These are phyloP conservation scores for Thumatha senex DNA, from an alignment of 2,888 invertebrate genomes.

Conservation along the genomic window DNA sequence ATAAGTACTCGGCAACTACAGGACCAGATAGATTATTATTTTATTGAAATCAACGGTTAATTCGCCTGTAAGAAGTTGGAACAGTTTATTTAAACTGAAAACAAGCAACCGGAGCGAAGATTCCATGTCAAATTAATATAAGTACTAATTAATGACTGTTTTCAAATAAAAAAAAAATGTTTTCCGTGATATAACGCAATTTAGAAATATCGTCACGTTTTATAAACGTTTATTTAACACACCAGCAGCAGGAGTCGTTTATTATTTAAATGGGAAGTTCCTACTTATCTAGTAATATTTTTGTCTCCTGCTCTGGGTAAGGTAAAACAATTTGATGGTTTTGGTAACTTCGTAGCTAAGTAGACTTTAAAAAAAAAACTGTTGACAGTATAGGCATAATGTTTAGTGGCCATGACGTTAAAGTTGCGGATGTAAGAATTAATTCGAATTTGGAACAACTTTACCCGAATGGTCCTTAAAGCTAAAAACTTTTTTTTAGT, in stretches of 20 bases:
- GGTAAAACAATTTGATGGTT: conserved; percentile 11
- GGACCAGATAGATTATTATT: background rate
- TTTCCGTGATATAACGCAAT: conserved; percentile 17
- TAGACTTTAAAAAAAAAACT: background rate
- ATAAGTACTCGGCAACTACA: background rate
- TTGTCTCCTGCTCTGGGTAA: conserved; percentile 49
- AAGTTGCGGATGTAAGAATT: no score
- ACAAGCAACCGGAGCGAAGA: background rate
- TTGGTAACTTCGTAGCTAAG: background rate
- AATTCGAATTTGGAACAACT: no score
- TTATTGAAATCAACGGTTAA: conserved; percentile 2
- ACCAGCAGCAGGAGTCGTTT: conserved; percentile 40
- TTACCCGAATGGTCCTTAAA: no score
- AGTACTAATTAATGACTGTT: background rate
- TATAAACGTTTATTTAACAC: conserved; percentile 24
- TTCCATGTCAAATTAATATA: conserved; percentile 1
- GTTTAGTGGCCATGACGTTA: background rate
- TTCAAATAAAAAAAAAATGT: background rate
- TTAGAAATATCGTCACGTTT: conserved; percentile 19
- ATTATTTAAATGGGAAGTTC: conserved; percentile 71
- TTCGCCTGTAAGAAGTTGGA: background rate
- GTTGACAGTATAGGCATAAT: background rate
- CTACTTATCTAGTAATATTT: conserved; percentile 66
- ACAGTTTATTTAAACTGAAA: background rate
- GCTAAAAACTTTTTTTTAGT: no score